Evolutionary conservation across 2,888 invertebrate genomes (phyloP).

Genomic region (Sphaerophoria taeniata): DNA sequence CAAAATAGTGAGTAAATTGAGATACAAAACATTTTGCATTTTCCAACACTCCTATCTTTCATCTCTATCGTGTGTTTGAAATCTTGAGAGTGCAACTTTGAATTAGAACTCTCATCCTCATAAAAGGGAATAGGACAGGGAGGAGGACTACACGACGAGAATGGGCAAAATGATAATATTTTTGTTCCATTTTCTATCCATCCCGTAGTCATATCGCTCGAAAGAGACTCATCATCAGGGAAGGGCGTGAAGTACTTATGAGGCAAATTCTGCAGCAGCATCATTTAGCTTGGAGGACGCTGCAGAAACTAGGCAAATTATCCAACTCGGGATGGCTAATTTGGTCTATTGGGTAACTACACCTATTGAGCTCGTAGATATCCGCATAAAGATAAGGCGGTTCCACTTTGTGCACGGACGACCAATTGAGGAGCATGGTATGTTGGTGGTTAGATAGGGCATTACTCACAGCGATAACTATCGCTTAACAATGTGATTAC

Average conservation of each 20-base stretch:
- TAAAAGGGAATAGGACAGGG: too few species aligned
- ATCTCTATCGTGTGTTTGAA: conserved; percentile 44
- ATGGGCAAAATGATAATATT: conserved; percentile 19
- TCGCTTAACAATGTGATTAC: conserved; percentile 57
- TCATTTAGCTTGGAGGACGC: conserved; percentile 12
- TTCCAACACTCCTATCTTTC: conserved; percentile 48
- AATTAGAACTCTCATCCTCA: conserved; percentile 41
- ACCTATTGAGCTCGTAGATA: conserved; percentile 28
- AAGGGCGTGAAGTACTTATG: conserved; percentile 55
- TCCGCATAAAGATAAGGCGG: conserved; percentile 39
- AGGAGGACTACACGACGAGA: neutral
- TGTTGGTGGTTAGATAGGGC: conserved; percentile 9
- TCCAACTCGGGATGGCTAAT: conserved; percentile 49
- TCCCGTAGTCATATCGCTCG: neutral
- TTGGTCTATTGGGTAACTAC: conserved; percentile 34
- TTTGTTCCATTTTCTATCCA: conserved; percentile 28
- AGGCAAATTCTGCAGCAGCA: conserved; percentile 25
- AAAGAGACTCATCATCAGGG: neutral
- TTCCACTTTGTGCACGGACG: conserved; percentile 10
- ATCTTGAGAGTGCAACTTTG: conserved; percentile 64
- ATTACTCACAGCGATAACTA: conserved; percentile 30
- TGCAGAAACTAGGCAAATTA: conserved; percentile 12
- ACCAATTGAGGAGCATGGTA: conserved; percentile 46
- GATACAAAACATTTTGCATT: conserved; percentile 71
- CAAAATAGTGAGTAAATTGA: conserved; percentile 71